These are phyloP conservation scores for Heterotis niloticus DNA, from an alignment of 2,113 vertebrate species.

Conservation along the genomic window DNA sequence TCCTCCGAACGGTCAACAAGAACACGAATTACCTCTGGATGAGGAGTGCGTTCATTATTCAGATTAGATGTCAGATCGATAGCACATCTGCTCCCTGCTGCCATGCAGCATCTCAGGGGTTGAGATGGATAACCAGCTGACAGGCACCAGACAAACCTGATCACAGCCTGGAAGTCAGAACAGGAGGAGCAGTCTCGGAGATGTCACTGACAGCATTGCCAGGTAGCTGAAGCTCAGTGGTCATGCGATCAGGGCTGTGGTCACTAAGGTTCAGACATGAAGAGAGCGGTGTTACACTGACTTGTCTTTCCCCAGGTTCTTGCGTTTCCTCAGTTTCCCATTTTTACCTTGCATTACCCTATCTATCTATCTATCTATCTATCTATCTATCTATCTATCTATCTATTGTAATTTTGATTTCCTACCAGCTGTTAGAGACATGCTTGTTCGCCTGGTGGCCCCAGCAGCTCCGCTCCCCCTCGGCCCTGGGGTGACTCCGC, in stretches of 20 bases:
- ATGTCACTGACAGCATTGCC: too few species aligned
- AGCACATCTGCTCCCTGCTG: constrained; percentile 26
- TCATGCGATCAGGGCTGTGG: too few species aligned
- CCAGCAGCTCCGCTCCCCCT: too few species aligned
- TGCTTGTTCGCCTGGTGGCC: too few species aligned
- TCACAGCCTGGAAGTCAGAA: constrained; percentile 17
- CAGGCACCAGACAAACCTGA: constrained; percentile 27
- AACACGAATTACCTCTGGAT: constrained; percentile 26
- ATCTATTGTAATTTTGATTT: too few species aligned
- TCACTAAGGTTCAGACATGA: neutral
- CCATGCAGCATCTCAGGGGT: constrained; percentile 27
- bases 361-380: neutral
- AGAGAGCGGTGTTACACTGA: neutral
- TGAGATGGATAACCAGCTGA: constrained; percentile 28
- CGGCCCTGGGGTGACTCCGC: too few species aligned
- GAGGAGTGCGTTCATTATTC: constrained; percentile 29
- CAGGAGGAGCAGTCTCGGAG: too few species aligned
- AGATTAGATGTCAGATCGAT: constrained; percentile 22
- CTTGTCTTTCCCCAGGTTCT: neutral
- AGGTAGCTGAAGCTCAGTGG: too few species aligned
- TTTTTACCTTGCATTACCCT: neutral
- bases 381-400: neutral
- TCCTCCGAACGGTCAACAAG: constrained; percentile 8
- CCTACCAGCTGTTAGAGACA: too few species aligned
- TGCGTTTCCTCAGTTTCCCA: too few species aligned